phyloP scores from a whole-genome alignment of 2,113 vertebrate genomes.

The Oreotrochilus melanogaster region DNA sequence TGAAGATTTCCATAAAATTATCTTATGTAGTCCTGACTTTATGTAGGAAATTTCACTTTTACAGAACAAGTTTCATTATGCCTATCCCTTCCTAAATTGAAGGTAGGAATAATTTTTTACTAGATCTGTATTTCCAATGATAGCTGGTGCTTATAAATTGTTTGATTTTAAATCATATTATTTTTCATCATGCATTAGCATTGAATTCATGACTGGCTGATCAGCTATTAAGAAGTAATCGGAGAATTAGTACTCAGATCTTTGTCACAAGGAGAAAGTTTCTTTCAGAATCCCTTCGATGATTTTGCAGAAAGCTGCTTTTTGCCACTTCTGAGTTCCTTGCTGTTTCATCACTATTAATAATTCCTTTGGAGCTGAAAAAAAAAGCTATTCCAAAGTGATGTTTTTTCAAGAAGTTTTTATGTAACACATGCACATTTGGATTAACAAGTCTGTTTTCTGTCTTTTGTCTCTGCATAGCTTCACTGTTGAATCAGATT shows the following conservation, averaged over 20 bases:
- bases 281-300: neutral
- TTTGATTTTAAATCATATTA: neutral
- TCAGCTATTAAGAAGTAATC: neutral
- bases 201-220: neutral
- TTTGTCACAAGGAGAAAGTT: neutral
- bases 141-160: neutral
- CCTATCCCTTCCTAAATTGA: neutral
- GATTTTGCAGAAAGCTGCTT: neutral
- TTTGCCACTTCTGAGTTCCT: neutral
- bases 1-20: neutral
- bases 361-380: neutral
- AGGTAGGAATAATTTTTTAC: neutral
- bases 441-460: neutral
- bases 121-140: neutral
- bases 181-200: constrained; percentile 1
- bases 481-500: neutral
- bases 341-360: neutral
- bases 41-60: neutral
- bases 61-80: neutral
- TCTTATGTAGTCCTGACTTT: neutral
- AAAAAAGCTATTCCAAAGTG: neutral
- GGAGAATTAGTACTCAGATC: neutral
- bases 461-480: neutral
- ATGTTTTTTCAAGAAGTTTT: neutral
- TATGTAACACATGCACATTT: neutral